Evolutionary conservation across 2,888 invertebrate genomes (phyloP).

Genomic region (Euspilapteryx auroguttella): DNA sequence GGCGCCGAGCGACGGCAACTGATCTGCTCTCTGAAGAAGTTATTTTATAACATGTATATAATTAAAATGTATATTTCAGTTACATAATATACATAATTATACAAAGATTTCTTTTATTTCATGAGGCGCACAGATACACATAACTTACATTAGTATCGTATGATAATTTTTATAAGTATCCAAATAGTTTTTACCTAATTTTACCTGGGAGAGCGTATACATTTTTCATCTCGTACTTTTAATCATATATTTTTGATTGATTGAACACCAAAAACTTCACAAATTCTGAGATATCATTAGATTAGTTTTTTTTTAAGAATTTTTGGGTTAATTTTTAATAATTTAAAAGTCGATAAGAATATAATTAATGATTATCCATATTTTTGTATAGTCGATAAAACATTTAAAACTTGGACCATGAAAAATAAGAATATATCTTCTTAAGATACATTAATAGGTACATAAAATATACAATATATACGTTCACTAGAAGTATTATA

Average conservation of each 20-base stretch:
- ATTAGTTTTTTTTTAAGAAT: conserved; percentile 35
- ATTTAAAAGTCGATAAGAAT: conserved; percentile 56
- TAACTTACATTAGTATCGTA: conserved; percentile 51
- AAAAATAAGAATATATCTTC: conserved; percentile 62
- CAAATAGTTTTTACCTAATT: conserved; percentile 55
- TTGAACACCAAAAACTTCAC: conserved; percentile 58
- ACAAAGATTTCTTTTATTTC: conserved; percentile 56
- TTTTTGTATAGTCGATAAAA: conserved; percentile 62
- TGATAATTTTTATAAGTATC: conserved; percentile 51
- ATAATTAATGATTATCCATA: conserved; percentile 58
- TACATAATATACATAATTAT: conserved; percentile 57
- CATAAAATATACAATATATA: conserved; percentile 52
- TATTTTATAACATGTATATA: conserved; percentile 52
- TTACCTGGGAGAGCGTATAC: conserved; percentile 59
- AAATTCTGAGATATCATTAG: conserved; percentile 43
- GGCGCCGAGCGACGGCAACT: too few relatives aligned
- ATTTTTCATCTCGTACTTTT: conserved; percentile 48
- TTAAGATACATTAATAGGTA: conserved; percentile 60
- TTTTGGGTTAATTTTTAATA: conserved; percentile 48
- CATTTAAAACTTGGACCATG: conserved; percentile 63
- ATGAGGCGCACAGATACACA: conserved; percentile 56
- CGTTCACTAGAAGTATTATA: conserved; percentile 53
- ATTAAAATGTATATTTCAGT: conserved; percentile 55
- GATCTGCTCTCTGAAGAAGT: conserved; percentile 48
- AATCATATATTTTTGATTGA: conserved; percentile 18